Evolutionary conservation across 2,888 invertebrate species (phyloP), one percentile per base, ranked within the genome.

Genomic region (Pomacea canaliculata): DNA sequence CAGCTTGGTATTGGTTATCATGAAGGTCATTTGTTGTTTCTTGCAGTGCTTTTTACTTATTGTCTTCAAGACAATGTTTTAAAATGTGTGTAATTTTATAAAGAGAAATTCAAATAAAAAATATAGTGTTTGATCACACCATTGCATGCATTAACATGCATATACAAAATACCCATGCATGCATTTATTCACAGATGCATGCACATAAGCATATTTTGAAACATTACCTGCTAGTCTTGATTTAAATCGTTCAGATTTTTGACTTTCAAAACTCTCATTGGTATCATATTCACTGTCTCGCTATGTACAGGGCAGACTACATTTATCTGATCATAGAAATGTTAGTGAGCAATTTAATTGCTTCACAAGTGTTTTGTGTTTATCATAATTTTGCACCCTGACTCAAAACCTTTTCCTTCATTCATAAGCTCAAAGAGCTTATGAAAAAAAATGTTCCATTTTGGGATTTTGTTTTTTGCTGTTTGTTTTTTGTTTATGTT

Each of bases 351-450:
- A 68, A 37, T 46, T 68, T 37, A 37, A 68, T 46, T 46, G 48
- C 68, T 68, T 68, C 19, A 68, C 68, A 46, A 12, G 60, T 60
- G 19, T 18, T 27, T 27, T 63, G 19, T 23, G 10, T 27, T 63
- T 18, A 27, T 27, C 63, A 23, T 63, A 27, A 23, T 12, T 63
- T 63, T 23, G 27, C n/a, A 63, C n/a, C 19, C 63, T 18, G 63
- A 23, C 27, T 63, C 63, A 63, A n/a, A 12, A 16, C 19, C 19
- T 12, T 68, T 27, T 46, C 19, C 37, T 68, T 68, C 37, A 27
- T 19, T 46, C 19, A 46, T 46, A 46, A 19, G 68, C 68, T 68
- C 68, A 27, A 68, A 68, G 68, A 68, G 68, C 68, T 68, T n/a
- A 68, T 10, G 68, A 68, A 68, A 12, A 27, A 2, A 68, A 37